A percentile compares a stretch with the other conserved stretches of the same genome.
These are phyloP conservation scores for Drosophila nebulosa DNA, from an alignment of 1,140 invertebrate species.

Conservation along the genomic window DNA sequence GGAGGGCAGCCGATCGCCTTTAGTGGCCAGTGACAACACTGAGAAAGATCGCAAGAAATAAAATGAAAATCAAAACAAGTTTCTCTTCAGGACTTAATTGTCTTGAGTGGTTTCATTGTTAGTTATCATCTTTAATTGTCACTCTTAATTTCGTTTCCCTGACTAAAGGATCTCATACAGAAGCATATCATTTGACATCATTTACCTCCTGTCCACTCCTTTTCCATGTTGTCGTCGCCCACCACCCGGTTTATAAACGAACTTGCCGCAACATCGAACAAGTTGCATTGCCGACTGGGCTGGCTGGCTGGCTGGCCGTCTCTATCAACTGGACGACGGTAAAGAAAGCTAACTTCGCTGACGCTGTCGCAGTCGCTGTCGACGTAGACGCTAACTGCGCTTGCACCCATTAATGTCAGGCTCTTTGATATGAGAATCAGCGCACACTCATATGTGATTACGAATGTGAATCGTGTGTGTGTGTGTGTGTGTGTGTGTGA, in stretches of 20 bases:
- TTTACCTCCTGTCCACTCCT: neutral
- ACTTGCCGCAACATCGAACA: constrained; percentile 27
- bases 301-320: neutral
- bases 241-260: neutral
- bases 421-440: constrained; percentile 51
- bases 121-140: no score
- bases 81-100: neutral
- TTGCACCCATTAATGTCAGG: constrained; percentile 58
- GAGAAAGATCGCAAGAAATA: neutral
- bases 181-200: neutral
- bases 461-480: constrained; percentile 6
- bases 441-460: constrained; percentile 33
- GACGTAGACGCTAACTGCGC: constrained; percentile 1
- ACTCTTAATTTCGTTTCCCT: no score
- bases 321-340: constrained; percentile 31
- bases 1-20: neutral
- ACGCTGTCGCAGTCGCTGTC: constrained; percentile 12
- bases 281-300: constrained; percentile 17
- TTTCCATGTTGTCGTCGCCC: neutral
- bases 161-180: neutral
- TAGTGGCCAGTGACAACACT: neutral
- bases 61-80: neutral
- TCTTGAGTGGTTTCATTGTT: no score
- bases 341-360: constrained; percentile 3
- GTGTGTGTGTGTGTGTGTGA: neutral